Conservation (phyloP, 2,888 invertebrate species). For the Tipula helvola region DNA sequence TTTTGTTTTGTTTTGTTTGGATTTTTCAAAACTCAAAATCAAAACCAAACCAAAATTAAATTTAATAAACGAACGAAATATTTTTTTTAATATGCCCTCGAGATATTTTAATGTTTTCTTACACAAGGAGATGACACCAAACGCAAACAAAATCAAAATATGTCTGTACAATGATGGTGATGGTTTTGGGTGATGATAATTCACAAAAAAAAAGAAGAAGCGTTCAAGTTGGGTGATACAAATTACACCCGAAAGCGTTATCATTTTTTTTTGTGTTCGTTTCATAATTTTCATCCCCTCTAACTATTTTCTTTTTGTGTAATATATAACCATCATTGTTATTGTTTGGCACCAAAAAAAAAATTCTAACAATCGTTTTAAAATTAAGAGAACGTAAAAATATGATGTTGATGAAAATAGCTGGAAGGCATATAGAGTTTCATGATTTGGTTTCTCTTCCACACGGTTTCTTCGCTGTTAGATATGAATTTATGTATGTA, state of each 20-base stretch:
- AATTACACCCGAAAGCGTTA: conserved; percentile 25
- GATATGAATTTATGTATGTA: background rate
- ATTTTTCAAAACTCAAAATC: background rate
- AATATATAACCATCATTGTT: background rate
- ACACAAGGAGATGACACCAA: background rate
- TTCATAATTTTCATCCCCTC: background rate
- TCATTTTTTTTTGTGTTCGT: background rate
- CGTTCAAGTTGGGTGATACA: conserved; percentile 24
- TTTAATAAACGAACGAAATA: background rate
- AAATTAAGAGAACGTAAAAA: conserved; percentile 9
- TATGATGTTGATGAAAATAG: conserved; percentile 9
- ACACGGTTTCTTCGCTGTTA: background rate
- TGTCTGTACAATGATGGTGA: background rate
- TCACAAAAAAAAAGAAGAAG: conserved; percentile 12
- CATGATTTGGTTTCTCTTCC: background rate
- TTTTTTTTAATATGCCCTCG: background rate
- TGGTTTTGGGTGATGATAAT: background rate
- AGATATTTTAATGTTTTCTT: background rate
- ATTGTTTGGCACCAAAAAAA: background rate
- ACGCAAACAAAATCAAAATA: background rate
- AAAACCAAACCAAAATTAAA: background rate
- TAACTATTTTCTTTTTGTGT: background rate
- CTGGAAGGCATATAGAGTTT: background rate
- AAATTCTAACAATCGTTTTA: conserved; percentile 5
- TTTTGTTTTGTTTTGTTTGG: background rate